phyloP scores from a whole-genome alignment of 2,797 vertebrate genomes.

The Lithobates pipiens region DNA sequence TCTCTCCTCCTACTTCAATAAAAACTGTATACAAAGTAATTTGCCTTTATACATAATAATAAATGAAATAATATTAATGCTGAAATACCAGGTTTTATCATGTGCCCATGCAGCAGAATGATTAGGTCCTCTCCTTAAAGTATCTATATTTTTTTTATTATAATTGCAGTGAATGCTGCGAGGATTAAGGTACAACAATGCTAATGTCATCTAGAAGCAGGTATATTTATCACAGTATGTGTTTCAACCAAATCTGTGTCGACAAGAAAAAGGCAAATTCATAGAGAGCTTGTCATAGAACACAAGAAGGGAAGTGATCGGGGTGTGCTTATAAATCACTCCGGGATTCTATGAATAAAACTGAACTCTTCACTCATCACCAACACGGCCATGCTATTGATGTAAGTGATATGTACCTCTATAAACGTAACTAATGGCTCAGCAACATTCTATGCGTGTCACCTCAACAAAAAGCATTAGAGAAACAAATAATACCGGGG shows the following conservation, averaged over 20 bases:
- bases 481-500: slow-evolving; percentile 9
- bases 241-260: not conserved
- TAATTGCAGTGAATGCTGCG: not conserved
- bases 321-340: slow-evolving; percentile 8
- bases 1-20: not conserved
- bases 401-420: not conserved
- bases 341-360: not conserved
- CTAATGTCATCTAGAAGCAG: not conserved
- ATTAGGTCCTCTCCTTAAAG: not conserved
- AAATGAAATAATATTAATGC: not conserved
- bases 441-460: slow-evolving; percentile 25
- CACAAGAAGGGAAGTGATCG: slow-evolving; percentile 1
- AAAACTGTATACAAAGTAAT: not conserved
- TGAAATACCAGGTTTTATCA: not conserved
- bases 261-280: not conserved
- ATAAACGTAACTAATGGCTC: slow-evolving; percentile 8
- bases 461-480: slow-evolving; percentile 33
- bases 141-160: not conserved
- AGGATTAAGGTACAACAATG: slow-evolving; percentile 7
- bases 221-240: slow-evolving; percentile 6
- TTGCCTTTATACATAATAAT: not conserved
- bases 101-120: not conserved
- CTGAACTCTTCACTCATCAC: slow-evolving; percentile 35
- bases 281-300: not conserved
- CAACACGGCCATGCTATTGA: not conserved